These are phyloP conservation scores for Coluber constrictor DNA, from an alignment of 2,797 vertebrate genomes.

Conservation along the genomic window DNA sequence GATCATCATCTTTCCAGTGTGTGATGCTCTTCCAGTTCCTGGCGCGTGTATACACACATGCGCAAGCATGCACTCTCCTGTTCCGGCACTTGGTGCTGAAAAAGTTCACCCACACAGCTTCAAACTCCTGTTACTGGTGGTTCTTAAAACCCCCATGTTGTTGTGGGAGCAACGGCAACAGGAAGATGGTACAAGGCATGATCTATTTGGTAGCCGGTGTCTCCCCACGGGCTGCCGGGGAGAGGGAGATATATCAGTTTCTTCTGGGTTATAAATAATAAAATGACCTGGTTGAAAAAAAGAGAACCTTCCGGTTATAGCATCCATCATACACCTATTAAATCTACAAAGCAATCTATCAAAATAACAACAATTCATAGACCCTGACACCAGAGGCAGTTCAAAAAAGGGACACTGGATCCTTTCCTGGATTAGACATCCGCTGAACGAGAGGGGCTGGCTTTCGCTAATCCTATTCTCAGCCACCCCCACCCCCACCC, in stretches of 20 bases:
- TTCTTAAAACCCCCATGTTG: neutral
- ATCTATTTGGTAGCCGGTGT: neutral
- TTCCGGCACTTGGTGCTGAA: too few species aligned
- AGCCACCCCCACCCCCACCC: too few species aligned
- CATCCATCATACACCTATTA: constrained; percentile 48
- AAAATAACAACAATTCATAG: constrained; percentile 43
- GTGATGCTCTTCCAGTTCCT: too few species aligned
- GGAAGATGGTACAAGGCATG: neutral
- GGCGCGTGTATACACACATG: too few species aligned
- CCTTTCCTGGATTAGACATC: neutral
- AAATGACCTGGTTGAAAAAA: constrained; percentile 38
- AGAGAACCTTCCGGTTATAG: constrained; percentile 26
- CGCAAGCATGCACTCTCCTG: accelerated
- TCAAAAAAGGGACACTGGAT: constrained; percentile 24
- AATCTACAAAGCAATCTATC: constrained; percentile 40
- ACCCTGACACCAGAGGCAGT: constrained; percentile 29
- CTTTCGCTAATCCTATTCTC: neutral
- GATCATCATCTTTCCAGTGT: too few species aligned
- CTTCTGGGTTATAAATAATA: constrained; percentile 50
- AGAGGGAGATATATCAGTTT: constrained; percentile 17
- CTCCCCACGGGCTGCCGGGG: neutral
- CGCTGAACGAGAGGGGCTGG: neutral
- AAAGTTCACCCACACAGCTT: too few species aligned
- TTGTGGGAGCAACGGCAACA: neutral
- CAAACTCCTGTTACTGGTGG: neutral